These are phyloP conservation scores for Melanerpes formicivorus DNA, from an alignment of 2,113 vertebrate species.

Conservation along the genomic window DNA sequence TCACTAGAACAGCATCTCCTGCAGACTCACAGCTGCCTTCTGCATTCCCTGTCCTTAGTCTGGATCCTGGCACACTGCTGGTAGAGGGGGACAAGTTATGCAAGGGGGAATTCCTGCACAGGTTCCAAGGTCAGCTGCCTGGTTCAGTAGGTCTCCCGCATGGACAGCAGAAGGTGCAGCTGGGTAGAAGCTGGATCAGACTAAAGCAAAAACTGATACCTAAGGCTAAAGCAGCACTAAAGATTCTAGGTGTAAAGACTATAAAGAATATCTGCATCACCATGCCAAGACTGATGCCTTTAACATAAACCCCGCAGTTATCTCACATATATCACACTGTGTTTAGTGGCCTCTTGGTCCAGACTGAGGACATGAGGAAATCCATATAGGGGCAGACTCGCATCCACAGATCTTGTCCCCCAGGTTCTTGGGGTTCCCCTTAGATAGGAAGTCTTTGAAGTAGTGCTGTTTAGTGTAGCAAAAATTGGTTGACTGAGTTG, in stretches of 20 bases:
- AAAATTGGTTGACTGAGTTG: neutral
- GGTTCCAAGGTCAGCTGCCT: neutral
- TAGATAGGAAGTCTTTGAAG: neutral
- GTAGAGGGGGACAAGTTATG: neutral
- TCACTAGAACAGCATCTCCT: neutral
- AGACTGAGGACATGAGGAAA: neutral
- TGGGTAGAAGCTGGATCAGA: neutral
- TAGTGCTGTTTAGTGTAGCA: neutral
- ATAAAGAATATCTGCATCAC: neutral
- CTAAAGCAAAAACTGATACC: neutral
- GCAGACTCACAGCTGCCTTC: neutral
- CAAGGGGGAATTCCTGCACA: neutral
- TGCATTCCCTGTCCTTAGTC: neutral
- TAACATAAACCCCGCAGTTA: neutral
- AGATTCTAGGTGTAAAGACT: neutral
- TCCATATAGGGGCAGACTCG: neutral
- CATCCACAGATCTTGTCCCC: neutral
- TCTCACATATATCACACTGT: neutral
- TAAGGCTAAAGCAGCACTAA: neutral
- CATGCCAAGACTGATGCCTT: conserved; percentile 8
- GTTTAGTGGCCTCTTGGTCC: neutral
- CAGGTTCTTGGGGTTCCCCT: neutral
- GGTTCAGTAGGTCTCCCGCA: neutral
- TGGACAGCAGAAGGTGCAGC: neutral
- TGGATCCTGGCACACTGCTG: neutral